Evolutionary conservation across 2,797 vertebrate species (phyloP), one percentile per base, ranked within the genome.

Genomic region (Emys orbicularis): DNA sequence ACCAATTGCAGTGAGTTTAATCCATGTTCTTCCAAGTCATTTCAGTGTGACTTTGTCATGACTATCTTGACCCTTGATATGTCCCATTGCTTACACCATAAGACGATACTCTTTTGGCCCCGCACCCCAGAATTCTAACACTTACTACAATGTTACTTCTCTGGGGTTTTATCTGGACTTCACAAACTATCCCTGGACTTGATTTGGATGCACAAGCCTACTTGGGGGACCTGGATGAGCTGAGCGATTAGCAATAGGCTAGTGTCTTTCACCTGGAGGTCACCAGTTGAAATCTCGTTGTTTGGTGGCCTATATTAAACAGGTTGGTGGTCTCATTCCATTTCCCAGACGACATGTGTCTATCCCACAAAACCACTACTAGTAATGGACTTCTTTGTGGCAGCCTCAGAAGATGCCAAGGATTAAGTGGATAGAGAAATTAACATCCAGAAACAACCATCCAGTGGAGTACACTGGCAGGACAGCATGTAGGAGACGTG

Each of bases 121-220:
- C 11, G 2, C 41, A 2, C 23, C 41, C 41, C 72, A 27, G 25
- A 74, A 25, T 3, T 74, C 68, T 41, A 12, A 25, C 37, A n/a
- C n/a, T n/a, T n/a, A 44, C 41, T 44, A 44, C 37, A 44, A 3
- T 44, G 41, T 27, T 74, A 6, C 41, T 27, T 89, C 95, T 91
- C 92, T 57, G 74, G 85, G 82, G 88, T 96, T 74, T 85, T 88
- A 3, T 74, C 91, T 53, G n/a, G 80, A 90, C 92, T 89, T 88
- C 76, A 77, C 12, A 12, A 59, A 53, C 0, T 0, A 53, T 87
- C 50, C 56, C 82, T 47, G 81, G 90, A 37, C 83, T 89, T 86
- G 87, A 84, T 83, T 65, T n/a, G 21, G 25, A 27, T 27, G 2
- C 5, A 4, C 2, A 0, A 13, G 1, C 49, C 57, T 53, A 59